Evolutionary conservation across 35 echinoderm and acorn worm species (phyloP).

Genomic region (Ptychodera flava): DNA sequence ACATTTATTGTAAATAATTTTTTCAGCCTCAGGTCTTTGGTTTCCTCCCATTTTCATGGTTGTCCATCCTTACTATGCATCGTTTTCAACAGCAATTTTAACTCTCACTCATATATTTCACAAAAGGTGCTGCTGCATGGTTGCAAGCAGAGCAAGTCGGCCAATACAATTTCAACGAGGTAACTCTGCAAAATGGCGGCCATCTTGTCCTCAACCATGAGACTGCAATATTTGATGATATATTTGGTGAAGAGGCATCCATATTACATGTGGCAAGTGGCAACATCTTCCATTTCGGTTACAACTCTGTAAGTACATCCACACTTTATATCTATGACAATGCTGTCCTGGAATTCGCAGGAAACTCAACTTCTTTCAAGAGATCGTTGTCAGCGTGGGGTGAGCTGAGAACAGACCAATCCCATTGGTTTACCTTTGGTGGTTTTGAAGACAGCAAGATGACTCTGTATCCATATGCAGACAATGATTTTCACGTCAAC

Average conservation of each 20-base stretch:
- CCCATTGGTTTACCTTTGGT: constrained; percentile 29
- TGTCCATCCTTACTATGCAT: too few relatives aligned
- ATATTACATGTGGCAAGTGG: constrained; percentile 22
- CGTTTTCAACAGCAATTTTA: too few relatives aligned
- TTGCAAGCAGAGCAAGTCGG: constrained; percentile 12
- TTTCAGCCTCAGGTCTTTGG: too few relatives aligned
- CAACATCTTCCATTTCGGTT: not conserved
- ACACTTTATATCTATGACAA: not conserved
- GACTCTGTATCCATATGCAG: constrained; percentile 27
- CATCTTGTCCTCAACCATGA: constrained; percentile 1
- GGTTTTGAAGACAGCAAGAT: constrained; percentile 5
- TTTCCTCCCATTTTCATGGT: too few relatives aligned
- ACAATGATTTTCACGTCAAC: constrained; percentile 4
- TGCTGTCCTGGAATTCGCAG: not conserved
- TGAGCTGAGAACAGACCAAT: not conserved
- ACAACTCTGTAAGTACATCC: not conserved
- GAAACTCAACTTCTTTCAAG: not conserved
- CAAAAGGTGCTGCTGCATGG: constrained; percentile 6
- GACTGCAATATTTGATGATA: not conserved
- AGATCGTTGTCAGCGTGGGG: constrained; percentile 42
- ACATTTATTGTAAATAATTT: too few relatives aligned
- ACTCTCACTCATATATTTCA: too few relatives aligned
- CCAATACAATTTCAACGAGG: constrained; percentile 14
- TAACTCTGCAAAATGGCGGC: not conserved
- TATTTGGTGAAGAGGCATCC: constrained; percentile 17